Evolutionary conservation across 2,888 invertebrate species (phyloP), one percentile per base, ranked within the genome.

Genomic region (Rhaphigaster nebulosa): DNA sequence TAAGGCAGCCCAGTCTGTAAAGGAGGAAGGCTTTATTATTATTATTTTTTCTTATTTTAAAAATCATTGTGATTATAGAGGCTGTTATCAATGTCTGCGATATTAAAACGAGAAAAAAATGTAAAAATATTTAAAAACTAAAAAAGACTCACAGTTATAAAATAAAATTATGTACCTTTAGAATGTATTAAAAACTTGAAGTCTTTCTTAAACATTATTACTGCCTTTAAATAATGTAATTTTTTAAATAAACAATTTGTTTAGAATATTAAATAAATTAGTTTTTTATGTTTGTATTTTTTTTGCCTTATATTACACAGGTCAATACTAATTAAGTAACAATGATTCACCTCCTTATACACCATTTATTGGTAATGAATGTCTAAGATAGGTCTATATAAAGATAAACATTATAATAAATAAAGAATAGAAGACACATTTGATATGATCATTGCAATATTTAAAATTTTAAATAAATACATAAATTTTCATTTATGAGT

Each of bases 261-360:
- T 84, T 84, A 84, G 13, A 84, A 45, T 50, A 84, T 88, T 41
- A 41, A 88, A 38, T 88, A 60, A 88, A 70, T 38, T 70, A 89
- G 45, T 38, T 89, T 65, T 54, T 89, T 60, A 65, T 65, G 29
- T n/a, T 20, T 89, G 38, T 41, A 29, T 29, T 26, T 20, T 41
- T 60, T 89, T 50, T 50, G 12, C 70, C 45, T 76, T 15, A 20
- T 29, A 38, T 70, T 70, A 38, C 18, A 34, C 34, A 18, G 6
- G 15, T 34, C 13, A 29, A n/a, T n/a, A n/a, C 29, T 29, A 60
- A 29, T n/a, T 13, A n/a, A 29, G 12, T 60, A 13, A 60, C 5
- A 29, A 60, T n/a, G 12, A 60, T 12, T 45, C 45, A 45, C 45
- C 10, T 6, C 45, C 45, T 45, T 45, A 45, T 45, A 6, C 45